These are phyloP conservation scores for Progne subis DNA, from an alignment of 2,113 vertebrate genomes.

Conservation along the genomic window DNA sequence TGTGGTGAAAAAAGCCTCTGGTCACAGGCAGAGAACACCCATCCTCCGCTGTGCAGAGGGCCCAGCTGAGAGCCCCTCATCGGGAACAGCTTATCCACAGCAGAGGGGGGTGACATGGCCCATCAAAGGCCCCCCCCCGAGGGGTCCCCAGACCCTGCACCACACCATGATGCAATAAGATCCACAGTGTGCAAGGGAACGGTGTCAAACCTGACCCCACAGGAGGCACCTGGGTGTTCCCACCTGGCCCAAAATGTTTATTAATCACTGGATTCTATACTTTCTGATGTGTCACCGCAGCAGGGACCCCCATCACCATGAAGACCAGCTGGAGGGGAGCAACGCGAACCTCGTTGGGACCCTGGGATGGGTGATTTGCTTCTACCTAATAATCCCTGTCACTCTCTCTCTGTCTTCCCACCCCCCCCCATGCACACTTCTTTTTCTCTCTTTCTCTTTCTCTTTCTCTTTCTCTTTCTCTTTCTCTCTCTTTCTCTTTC, in stretches of 20 bases:
- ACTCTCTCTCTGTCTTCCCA: no score
- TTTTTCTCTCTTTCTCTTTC: no score
- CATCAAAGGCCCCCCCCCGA: no score
- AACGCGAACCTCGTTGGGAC: accelerated
- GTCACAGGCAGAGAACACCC: no score
- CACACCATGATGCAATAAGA: no score
- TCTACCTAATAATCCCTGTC: no score
- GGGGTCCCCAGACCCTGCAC: neutral
- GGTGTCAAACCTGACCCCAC: neutral
- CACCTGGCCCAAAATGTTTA: neutral
- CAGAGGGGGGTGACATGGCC: neutral
- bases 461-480: neutral
- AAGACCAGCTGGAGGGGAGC: no score
- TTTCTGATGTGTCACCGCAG: accelerated
- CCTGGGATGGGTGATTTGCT: no score
- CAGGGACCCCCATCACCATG: neutral
- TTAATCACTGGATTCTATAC: neutral
- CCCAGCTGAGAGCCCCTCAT: neutral
- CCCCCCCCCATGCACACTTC: no score
- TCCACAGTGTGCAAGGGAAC: neutral
- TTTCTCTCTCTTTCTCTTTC: no score
- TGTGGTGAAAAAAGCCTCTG: neutral
- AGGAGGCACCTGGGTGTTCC: neutral
- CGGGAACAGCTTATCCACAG: neutral
- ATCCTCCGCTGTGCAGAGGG: neutral